phyloP scores from a whole-genome alignment of 1,140 invertebrate species.

The Grapholita molesta region DNA sequence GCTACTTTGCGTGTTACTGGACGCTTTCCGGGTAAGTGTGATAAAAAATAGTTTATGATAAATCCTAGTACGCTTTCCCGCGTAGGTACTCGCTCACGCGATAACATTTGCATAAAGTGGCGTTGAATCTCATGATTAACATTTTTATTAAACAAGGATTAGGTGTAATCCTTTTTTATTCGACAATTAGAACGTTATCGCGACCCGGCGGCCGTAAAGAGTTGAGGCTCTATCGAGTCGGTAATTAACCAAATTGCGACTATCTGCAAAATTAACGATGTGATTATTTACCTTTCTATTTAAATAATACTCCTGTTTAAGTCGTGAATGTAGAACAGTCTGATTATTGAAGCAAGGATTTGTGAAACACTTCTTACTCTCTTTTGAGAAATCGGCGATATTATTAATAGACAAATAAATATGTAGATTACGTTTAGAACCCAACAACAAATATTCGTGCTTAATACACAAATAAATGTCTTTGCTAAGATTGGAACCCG shows the following conservation, averaged over 20 bases:
- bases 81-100: background rate
- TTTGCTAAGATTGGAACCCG: no score
- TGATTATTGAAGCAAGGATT: background rate
- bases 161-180: constrained; percentile 59
- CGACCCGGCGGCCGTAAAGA: constrained; percentile 64
- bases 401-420: no score
- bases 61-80: background rate
- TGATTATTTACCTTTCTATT: background rate
- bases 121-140: constrained; percentile 11
- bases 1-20: no score
- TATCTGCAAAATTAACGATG: constrained; percentile 54
- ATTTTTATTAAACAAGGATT: constrained; percentile 68
- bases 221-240: constrained; percentile 65
- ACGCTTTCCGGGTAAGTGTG: no score
- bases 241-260: constrained; percentile 69
- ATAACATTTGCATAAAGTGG: constrained; percentile 11
- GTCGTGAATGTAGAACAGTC: background rate
- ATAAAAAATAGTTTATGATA: background rate
- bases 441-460: no score
- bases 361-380: no score
- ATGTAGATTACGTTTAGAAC: no score
- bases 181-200: constrained; percentile 75
- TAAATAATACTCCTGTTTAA: background rate
- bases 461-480: no score
- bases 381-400: no score